Evolutionary conservation across 2,797 vertebrate genomes (phyloP), one percentile per base, ranked within the genome.

Genomic region (Ptychadena robeensis): DNA sequence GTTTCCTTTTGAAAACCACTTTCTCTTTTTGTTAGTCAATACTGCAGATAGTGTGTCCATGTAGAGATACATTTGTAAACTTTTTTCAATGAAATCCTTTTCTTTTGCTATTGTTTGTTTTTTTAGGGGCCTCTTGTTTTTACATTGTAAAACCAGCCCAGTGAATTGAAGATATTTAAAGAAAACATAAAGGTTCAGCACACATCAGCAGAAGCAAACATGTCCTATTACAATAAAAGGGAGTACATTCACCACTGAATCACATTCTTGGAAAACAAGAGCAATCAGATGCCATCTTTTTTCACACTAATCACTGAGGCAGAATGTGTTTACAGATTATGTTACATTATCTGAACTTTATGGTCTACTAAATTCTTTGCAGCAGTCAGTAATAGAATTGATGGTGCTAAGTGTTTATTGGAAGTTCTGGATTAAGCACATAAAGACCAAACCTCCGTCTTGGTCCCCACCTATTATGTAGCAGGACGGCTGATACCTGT

Each of bases 261-360:
- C 70, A 28, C 66, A 70, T 79, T 79, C 76, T 57, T 53, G 27
- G 65, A 40, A 72, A 72, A 72, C 40, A 72, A 72, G 38, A 79
- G 53, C 77, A 59, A 79, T 79, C 66, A 59, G 44, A 35, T 79
- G 75, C n/a, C 44, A 61, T 59, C 67, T 79, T 70, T 69, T 79
- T 66, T 78, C 66, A 25, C 64, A 28, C 63, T 78, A 73, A 73
- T 72, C 68, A 31, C 59, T 73, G 59, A 53, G 79, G 69, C 48
- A 65, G 59, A 34, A 61, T 79, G 66, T 80, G 68, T 81, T 28
- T 72, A 65, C 68, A 59, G 78, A 67, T 69, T n/a, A 65, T 69
- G 68, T 80, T 57, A 71, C 66, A 80, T 80, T 80, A 63, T 67
- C 40, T 78, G 75, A 78, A 67, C 64, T 78, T 78, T 78, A 68